Percentiles rank a stretch among this genome's conserved stretches.
These are phyloP conservation scores for Leptobrachium leishanense DNA, from an alignment of 2,113 vertebrate genomes.

Conservation along the genomic window DNA sequence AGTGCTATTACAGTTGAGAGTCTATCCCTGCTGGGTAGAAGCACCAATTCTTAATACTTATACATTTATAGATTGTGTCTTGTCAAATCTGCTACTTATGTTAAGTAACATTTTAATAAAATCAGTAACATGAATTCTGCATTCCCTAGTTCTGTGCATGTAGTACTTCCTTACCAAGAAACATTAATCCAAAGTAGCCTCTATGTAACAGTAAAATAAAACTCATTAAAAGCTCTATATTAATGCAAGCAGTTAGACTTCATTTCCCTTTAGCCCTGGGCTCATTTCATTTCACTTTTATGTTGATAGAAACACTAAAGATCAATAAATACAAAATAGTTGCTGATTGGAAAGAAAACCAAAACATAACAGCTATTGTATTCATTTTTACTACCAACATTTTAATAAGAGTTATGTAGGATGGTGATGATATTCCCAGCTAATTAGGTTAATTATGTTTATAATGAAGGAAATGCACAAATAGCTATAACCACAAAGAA, in stretches of 20 bases:
- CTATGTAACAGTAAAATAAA: slow-evolving; percentile 7
- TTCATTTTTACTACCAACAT: slow-evolving; percentile 5
- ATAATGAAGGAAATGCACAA: not conserved
- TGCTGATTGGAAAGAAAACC: not conserved
- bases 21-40: too few relatives aligned
- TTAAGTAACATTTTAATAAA: too few relatives aligned
- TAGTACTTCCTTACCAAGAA: not conserved
- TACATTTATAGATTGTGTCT: too few relatives aligned
- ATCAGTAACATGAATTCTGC: too few relatives aligned
- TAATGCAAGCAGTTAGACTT: slow-evolving; percentile 14
- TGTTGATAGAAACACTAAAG: slow-evolving; percentile 20
- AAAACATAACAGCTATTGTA: not conserved
- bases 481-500: not conserved
- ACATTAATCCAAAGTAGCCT: not conserved
- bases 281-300: slow-evolving; percentile 5
- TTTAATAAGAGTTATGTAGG: slow-evolving; percentile 10
- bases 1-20: too few relatives aligned
- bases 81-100: too few relatives aligned
- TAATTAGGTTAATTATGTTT: slow-evolving; percentile 9
- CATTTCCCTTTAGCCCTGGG: slow-evolving; percentile 10
- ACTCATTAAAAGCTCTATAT: slow-evolving; percentile 17
- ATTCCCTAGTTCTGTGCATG: not conserved
- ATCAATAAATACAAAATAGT: slow-evolving; percentile 27
- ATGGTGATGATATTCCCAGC: not conserved
- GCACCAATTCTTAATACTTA: too few relatives aligned